Evolutionary conservation across 2,113 vertebrate genomes (phyloP).

Genomic region (Phaethornis superciliosus): DNA sequence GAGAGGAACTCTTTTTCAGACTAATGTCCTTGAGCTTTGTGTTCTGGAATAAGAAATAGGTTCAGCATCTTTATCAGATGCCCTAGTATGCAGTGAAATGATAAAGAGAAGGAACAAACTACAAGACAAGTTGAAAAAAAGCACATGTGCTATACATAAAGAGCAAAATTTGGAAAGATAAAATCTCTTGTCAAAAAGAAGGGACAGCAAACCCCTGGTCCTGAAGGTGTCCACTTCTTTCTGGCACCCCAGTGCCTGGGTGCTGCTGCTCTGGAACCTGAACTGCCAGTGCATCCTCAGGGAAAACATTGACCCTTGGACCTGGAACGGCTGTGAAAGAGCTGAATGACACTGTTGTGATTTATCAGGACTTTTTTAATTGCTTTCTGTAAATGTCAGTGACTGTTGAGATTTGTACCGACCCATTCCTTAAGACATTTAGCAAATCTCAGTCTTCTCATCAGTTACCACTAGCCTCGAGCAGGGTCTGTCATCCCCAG

Average conservation of each 20-base stretch:
- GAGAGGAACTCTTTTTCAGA: neutral
- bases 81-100: neutral
- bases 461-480: neutral
- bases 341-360: neutral
- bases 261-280: neutral
- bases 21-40: neutral
- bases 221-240: neutral
- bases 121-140: neutral
- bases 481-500: neutral
- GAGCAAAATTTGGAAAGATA: neutral
- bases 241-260: neutral
- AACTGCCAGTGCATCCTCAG: neutral
- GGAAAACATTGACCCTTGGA: neutral
- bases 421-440: neutral
- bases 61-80: neutral
- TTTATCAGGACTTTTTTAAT: neutral
- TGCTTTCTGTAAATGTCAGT: slow-evolving; percentile 10
- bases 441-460: slow-evolving; percentile 13
- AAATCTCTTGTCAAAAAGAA: neutral
- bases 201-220: neutral
- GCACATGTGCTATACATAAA: neutral
- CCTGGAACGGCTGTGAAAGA: neutral
- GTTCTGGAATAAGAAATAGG: neutral
- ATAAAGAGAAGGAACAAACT: neutral
- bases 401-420: neutral